Base-by-base conservation (phyloP, 2,113 vertebrate genomes). In the Picathartes gymnocephalus region DNA sequence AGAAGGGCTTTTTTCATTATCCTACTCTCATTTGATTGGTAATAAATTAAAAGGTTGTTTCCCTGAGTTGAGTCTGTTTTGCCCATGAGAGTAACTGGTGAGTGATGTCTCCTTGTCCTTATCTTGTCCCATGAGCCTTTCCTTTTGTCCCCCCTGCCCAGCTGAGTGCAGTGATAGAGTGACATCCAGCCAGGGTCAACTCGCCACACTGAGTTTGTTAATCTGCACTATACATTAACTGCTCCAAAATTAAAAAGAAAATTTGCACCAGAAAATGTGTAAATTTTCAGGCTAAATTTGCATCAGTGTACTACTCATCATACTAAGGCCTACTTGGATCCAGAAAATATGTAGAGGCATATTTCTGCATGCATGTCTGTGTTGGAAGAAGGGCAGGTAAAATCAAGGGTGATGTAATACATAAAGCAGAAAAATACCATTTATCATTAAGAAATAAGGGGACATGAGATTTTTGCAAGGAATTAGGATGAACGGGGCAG, bases 61-160 rank as follows among this genome's bases (percentile, higher is more conserved):
- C 25, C 35, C 51, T 0, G 0, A 21, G 24, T 14, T 40, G 16
- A 65, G 51, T 65, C n/a, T 6, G 10, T 66, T 85, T 40, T 57
- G 24, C 35, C 24, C 16, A 42, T 17, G 40, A 74, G 35, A 66
- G 5, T 30, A 65, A 57, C 10, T 30, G 15, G 10, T 25, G 39
- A 45, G 30, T 48, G n/a, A 65, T 65, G 15, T 56, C 24, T 30
- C 42, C 35, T 24, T 66, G 30, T 12, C 20, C 30, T 40, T 48
- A 40, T n/a, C 23, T 47, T 0, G 0, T n/a, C 20, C 40, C 19
- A 40, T 7, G 8, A 65, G 10, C 19, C 10, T 56, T 56, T 62
- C 4, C 4, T 62, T 72, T 53, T 33, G 5, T 30, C 4, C 57
- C 35, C 31, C 25, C 13, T 57, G 44, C 61, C 50, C 61, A 57